Base-by-base conservation (phyloP, 2,113 vertebrate species). In the Tonatia bakeri region DNA sequence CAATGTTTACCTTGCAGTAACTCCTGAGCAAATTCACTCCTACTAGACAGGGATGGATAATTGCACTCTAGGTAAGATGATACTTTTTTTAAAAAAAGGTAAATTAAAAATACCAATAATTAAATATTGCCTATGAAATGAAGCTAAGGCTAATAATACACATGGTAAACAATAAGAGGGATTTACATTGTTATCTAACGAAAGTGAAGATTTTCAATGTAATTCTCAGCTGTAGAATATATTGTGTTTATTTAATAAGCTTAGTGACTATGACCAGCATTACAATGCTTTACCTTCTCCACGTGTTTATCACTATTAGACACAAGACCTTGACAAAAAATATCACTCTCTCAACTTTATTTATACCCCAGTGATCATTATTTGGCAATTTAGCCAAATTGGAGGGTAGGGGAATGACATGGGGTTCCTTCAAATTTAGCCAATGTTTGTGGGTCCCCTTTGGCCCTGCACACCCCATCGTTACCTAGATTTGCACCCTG, bases 61-160 rank as follows among this genome's bases (percentile, higher is more conserved):
- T 90, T 97, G 64, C 92, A 90, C 80, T 95, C 1, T 20, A 94
- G 86, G 90, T 56, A 94, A 54, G 38, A 80, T 86, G 38, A 59
- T 70, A 72, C 38, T 94, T 59, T 40, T 59, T 40, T 70, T 7
- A 43, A 45, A n/a, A 95, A 69, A 94, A 95, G 20, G 94, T 91
- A 98, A 95, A 96, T 94, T 95, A 93, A 47, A 96, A 97, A 92
- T 92, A 92, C 73, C 76, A 54, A 91, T 94, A 96, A 98, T 97
- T 97, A 98, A 98, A 98, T 90, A 96, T 81, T 97, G 88, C 33
- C 80, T 75, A 47, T 82, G 84, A 97, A 94, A 96, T n/a, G 33
- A 87, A 86, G 77, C 81, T 80, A 69, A 65, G n/a, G 47, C 91
- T 95, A 83, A 97, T 95, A 83, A 97, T 94, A 97, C 81, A 88